These are phyloP conservation scores for Crotophaga sulcirostris DNA, from an alignment of 2,113 vertebrate species.

Conservation along the genomic window DNA sequence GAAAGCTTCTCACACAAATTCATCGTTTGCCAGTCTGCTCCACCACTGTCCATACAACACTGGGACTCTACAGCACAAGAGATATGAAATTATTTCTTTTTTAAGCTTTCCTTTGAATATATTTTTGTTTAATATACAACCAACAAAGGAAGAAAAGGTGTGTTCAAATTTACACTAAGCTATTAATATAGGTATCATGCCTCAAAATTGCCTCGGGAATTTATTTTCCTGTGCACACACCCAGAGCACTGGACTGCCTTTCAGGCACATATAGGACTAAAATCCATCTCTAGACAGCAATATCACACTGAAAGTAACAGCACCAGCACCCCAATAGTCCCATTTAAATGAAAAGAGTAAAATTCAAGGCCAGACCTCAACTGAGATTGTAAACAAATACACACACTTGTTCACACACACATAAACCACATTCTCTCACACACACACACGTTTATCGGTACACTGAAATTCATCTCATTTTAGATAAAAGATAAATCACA, in stretches of 20 bases:
- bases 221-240: not conserved
- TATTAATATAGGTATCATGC: accelerated
- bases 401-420: not conserved
- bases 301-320: not conserved
- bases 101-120: not conserved
- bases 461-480: not conserved
- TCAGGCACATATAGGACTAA: not conserved
- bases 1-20: constrained; percentile 33
- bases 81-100: not conserved
- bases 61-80: not conserved
- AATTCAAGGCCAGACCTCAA: not conserved
- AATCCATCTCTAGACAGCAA: not conserved
- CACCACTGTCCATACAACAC: not conserved
- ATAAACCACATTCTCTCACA: not conserved
- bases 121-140: not conserved
- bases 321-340: not conserved
- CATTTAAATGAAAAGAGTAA: not conserved
- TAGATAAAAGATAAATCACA: not conserved
- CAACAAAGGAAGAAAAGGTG: not conserved
- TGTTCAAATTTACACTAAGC: not conserved
- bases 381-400: not conserved
- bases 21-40: not conserved
- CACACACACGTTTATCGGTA: accelerated
- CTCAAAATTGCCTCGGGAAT: not conserved
- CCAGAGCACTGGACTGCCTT: not conserved